Base-by-base conservation (phyloP, 2,888 invertebrate genomes). In the Physocephala rufipes region DNA sequence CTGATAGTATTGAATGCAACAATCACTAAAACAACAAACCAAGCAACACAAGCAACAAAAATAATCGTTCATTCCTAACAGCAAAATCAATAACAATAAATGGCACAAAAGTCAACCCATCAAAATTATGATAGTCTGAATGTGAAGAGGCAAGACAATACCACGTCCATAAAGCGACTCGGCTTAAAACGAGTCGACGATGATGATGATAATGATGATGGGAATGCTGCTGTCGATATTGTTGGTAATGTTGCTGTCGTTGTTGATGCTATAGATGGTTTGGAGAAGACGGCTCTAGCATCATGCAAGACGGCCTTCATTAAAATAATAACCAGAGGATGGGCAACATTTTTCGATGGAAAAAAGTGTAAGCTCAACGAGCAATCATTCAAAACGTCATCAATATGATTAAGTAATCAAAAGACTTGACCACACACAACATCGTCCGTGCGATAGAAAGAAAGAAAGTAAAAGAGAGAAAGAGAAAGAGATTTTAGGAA, bases 361-460 rank as follows among this genome's bases (percentile, higher is more conserved):
- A 76, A 76, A 72, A 75, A 76, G 61, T 73, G 66, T 72, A 76
- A 74, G 75, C 74, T 71, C 70, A 53, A 64, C 64, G 71, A 53
- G 64, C 71, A 73, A 76, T 74, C 76, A 74, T 69, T 74, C 74
- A 74, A 64, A 63, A 70, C 49, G 70, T 70, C 64, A 64, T 70
- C 70, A 70, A 70, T 47, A 79, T 80, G 82, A 82, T 83, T 82
- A 82, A 82, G 81, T 79, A 79, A 83, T 83, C 82, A 82, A 79
- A 75, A 78, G 74, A 76, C 76, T 76, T 78, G 80, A 79, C 79
- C 80, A 78, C 77, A 79, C 78, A 78, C 75, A 77, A 77, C 15
- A 55, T 24, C 3, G 24, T n/a, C 15, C n/a, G n/a, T n/a, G n/a
- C 15, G 19, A 47, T 5, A 53, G 53, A 53, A 7, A 19, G 21